phyloP scores from a whole-genome alignment of 2,113 vertebrate genomes.

The Nesogale talazaci region DNA sequence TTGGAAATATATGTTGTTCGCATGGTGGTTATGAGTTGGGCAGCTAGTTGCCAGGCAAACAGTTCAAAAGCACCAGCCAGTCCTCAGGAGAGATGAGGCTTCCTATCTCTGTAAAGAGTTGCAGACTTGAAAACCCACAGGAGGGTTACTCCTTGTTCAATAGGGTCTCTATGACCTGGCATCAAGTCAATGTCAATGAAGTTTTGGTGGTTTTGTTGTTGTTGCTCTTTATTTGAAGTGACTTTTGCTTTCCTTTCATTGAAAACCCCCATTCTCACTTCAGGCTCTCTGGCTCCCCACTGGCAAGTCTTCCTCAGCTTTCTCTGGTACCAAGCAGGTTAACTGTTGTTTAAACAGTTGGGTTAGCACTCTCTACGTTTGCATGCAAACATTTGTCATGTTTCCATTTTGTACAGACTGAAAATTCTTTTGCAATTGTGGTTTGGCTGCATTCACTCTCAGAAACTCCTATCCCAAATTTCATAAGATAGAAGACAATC shows the following conservation, averaged over 20 bases:
- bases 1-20: too few relatives aligned
- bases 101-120: too few relatives aligned
- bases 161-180: background rate
- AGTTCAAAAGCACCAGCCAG: too few relatives aligned
- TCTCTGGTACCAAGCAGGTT: background rate
- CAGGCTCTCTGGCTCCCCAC: background rate
- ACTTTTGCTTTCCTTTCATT: background rate
- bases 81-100: too few relatives aligned
- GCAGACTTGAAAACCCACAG: too few relatives aligned
- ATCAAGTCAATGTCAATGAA: too few relatives aligned
- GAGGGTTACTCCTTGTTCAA: too few relatives aligned
- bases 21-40: too few relatives aligned
- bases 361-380: background rate
- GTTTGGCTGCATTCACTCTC: slow-evolving; percentile 18
- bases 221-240: background rate
- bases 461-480: background rate
- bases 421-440: background rate
- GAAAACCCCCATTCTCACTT: background rate
- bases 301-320: background rate
- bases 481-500: background rate
- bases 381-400: background rate
- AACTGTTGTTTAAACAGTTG: background rate
- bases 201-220: background rate
- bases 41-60: too few relatives aligned
- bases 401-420: background rate